Conservation (phyloP, 2,797 vertebrate species). For the Etheostoma nigrum region DNA sequence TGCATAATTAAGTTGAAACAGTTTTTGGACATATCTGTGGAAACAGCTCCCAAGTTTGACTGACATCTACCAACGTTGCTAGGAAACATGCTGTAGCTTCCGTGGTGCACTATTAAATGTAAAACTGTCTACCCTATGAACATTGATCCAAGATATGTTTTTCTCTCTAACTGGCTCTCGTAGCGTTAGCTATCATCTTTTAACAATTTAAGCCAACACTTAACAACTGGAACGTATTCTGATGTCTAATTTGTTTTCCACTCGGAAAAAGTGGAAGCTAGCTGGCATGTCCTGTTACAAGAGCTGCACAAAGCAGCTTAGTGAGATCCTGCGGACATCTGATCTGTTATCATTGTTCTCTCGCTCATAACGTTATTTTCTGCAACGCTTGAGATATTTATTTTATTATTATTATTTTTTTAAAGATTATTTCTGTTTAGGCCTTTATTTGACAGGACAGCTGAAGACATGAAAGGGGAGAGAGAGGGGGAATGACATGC, state of each 20-base stretch:
- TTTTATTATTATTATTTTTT: no score
- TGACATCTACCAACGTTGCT: no score
- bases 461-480: no score
- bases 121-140: background rate
- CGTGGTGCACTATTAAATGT: background rate
- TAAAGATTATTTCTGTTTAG: no score
- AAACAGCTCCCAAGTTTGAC: no score
- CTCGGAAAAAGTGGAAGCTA: background rate
- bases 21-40: background rate
- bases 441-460: no score
- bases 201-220: background rate
- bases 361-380: background rate
- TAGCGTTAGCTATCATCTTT: background rate
- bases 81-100: background rate
- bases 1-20: background rate
- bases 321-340: background rate
- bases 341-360: background rate
- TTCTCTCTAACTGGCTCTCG: background rate
- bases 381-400: background rate
- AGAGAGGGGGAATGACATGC: no score
- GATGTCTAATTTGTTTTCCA: background rate
- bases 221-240: background rate
- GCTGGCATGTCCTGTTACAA: background rate
- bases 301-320: background rate
- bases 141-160: background rate